phyloP scores from a whole-genome alignment of 2,113 vertebrate genomes.

The Macroglossus sobrinus region DNA sequence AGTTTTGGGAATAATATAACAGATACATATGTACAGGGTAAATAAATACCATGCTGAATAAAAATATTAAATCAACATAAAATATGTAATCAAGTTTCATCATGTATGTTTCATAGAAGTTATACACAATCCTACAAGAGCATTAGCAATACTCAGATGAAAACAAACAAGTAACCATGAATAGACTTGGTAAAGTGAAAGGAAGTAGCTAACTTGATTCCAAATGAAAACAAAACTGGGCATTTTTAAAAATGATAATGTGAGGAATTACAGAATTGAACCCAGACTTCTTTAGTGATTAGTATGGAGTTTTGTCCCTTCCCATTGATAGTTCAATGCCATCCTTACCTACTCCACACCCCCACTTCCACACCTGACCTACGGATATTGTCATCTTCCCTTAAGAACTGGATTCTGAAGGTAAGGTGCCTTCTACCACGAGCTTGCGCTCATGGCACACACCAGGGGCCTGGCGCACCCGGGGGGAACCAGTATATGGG shows the following conservation, averaged over 20 bases:
- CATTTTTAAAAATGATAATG: background rate
- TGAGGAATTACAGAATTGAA: background rate
- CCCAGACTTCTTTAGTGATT: background rate
- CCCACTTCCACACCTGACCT: no score
- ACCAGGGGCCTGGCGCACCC: no score
- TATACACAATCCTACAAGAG: background rate
- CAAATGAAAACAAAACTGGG: background rate
- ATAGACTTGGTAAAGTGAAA: background rate
- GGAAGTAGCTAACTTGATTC: background rate
- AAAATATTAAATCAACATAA: conserved; percentile 2
- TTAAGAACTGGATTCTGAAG: no score
- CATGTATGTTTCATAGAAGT: background rate
- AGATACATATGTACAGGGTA: background rate
- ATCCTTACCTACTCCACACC: background rate
- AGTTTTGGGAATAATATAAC: background rate
- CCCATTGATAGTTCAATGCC: background rate
- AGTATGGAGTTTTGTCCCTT: background rate
- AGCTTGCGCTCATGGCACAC: no score
- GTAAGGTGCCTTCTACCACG: no score
- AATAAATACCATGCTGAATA: background rate
- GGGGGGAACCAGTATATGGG: no score
- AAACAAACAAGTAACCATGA: background rate
- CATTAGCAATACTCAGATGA: background rate
- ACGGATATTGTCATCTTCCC: no score
- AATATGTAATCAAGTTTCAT: background rate